Evolutionary conservation across 2,888 invertebrate species (phyloP), one percentile per base, ranked within the genome.

Genomic region (Selenia dentaria): DNA sequence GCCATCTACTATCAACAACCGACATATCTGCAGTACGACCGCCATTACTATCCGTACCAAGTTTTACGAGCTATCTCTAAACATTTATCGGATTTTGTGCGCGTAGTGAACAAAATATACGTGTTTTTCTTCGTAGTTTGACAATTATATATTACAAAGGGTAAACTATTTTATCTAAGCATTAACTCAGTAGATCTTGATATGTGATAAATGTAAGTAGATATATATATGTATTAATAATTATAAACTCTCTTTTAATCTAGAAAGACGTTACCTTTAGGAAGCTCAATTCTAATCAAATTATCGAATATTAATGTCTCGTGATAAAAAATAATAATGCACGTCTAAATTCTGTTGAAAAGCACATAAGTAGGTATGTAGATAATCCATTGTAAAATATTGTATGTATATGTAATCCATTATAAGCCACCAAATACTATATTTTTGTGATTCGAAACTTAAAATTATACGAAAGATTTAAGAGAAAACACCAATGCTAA

Each of bases 251-350:
- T 61, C n/a, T n/a, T n/a, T n/a, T n/a, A n/a, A n/a, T n/a, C n/a
- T n/a, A n/a, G n/a, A n/a, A n/a, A n/a, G n/a, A n/a, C n/a, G n/a
- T n/a, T n/a, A n/a, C n/a, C n/a, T n/a, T n/a, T 66, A 72, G 66
- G 68, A 79, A 79, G 76, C 81, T 82, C 77, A 79, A 82, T 80
- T 83, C 79, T 79, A 79, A 81, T 79, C 49, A 64, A 60, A 9
- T 12, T 14, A 27, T 25, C 10, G 6, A 1, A 25, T 3, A 2
- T 25, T 14, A 38, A 29, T 42, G 37, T 54, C 48, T 58, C 38
- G 27, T 38, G 33, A 44, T 50, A 51, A 29, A 60, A 59, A 56
- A 13, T 37, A 11, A 33, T 20, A 25, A 28, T 25, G 47, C 47
- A 47, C 47, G 16, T 42, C 37, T 42, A 33, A 36, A 22, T 41